Base-by-base conservation (phyloP, 2,797 vertebrate species). In the Threskiornis aethiopicus region DNA sequence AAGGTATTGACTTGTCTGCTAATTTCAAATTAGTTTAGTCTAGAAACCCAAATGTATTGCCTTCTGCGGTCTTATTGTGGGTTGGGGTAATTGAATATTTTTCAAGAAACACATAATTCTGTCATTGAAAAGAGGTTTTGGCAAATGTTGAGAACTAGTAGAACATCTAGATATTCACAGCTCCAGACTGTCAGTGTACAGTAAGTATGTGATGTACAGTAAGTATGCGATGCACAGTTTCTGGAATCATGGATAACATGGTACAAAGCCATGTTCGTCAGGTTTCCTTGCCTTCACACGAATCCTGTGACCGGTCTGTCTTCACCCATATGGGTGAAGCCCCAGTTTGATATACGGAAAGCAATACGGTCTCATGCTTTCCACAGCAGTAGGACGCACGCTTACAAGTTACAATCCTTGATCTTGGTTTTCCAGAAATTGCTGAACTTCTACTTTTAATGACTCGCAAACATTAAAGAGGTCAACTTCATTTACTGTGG, bases 11-110 rank as follows among this genome's bases (percentile, higher is more conserved):
- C 57, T 73, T 87, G 35, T 55, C 79, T 75, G 41, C 47, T 93
- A 75, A 83, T 61, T 93, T 66, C 64, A 83, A 9, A n/a, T 44
- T 46, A 61, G 59, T 66, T 83, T 37, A 85, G 59, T 49, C 39
- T 69, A 39, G 69, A 81, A 94, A 78, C 88, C 16, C 37, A 69
- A 31, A 73, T 24, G 1, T 91, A 37, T 80, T 90, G 35, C 35
- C 44, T 80, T 85, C 59, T 84, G 55, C 67, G 72, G 65, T 86
- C 49, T 61, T 65, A 10, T 3, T 90, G 64, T 83, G 61, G 69
- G 6, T 71, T 72, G 18, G 13, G 16, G 26, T 88, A 80, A 58
- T 71, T 57, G 49, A 71, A 37, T 93, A 54, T 81, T 96, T 95
- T 91, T 66, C 9, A 66, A 76, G 65, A 71, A 85, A 55, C 20